Evolutionary conservation across 2,797 vertebrate species (phyloP).

Genomic region (Pangasius larnaudii): DNA sequence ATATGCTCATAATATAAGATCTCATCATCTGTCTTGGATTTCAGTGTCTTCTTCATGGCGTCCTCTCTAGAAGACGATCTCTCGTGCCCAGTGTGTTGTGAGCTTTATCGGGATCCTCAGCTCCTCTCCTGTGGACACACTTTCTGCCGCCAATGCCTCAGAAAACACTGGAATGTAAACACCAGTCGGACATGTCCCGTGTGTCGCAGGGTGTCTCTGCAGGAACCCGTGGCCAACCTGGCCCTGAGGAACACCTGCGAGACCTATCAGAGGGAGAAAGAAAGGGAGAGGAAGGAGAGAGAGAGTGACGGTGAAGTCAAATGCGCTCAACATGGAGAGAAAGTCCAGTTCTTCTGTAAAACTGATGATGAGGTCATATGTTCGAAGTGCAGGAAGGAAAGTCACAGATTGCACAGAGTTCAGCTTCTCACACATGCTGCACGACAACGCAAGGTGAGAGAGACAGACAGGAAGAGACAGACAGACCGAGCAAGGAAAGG

Average conservation of each 20-base stretch:
- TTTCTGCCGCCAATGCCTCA: slow-evolving; percentile 74
- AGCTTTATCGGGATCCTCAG: slow-evolving; percentile 73
- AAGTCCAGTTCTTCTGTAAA: slow-evolving; percentile 20
- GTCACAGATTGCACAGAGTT: slow-evolving; percentile 7
- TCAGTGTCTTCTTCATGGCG: neutral
- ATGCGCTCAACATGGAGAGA: slow-evolving; percentile 14
- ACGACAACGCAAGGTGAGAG: slow-evolving; percentile 28
- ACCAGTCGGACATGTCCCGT: slow-evolving; percentile 29
- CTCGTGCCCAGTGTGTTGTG: slow-evolving; percentile 75
- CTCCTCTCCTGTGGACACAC: slow-evolving; percentile 76
- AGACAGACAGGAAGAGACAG: neutral
- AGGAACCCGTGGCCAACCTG: slow-evolving; percentile 43
- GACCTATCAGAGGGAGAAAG: slow-evolving; percentile 46
- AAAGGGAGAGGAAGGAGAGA: neutral
- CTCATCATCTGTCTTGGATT: neutral
- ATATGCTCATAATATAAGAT: neutral
- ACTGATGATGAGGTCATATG: slow-evolving; percentile 13
- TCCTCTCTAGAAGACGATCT: slow-evolving; percentile 45
- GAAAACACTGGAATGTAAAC: slow-evolving; percentile 20
- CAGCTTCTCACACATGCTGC: neutral
- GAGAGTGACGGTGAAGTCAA: neutral
- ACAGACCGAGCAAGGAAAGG: neutral
- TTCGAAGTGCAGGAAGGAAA: neutral
- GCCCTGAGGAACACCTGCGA: slow-evolving; percentile 47
- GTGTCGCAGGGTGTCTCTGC: slow-evolving; percentile 18